Percentiles rank a stretch among this genome's conserved stretches.
phyloP scores from a whole-genome alignment of 2,888 invertebrate genomes.

The Apantesis nais region DNA sequence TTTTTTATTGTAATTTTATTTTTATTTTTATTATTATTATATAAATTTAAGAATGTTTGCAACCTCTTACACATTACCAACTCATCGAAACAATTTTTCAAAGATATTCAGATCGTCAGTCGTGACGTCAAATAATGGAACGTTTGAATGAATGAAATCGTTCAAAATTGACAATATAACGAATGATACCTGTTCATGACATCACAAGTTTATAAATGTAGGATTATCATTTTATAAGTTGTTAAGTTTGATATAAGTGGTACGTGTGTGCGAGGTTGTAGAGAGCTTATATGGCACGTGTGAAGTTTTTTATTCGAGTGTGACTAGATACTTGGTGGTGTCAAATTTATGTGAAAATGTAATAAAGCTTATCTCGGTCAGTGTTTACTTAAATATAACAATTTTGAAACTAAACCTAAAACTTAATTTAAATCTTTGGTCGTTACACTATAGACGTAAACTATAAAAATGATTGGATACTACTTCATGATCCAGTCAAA shows the following conservation, averaged over 20 bases:
- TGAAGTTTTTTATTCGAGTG: constrained; percentile 55
- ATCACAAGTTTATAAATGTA: neutral
- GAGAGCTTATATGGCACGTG: constrained; percentile 76
- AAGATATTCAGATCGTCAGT: neutral
- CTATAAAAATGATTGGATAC: constrained; percentile 28
- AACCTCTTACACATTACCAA: constrained; percentile 29
- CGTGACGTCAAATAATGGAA: constrained; percentile 3
- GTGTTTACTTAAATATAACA: constrained; percentile 50
- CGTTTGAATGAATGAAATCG: neutral
- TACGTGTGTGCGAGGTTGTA: constrained; percentile 35
- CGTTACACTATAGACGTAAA: constrained; percentile 71
- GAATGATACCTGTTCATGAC: neutral
- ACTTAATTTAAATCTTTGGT: constrained; percentile 78
- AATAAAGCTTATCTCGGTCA: constrained; percentile 43
- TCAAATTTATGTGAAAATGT: constrained; percentile 53
- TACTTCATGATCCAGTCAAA: neutral
- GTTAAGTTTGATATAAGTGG: constrained; percentile 11
- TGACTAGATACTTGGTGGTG: constrained; percentile 73
- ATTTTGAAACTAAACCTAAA: constrained; percentile 58
- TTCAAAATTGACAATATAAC: neutral
- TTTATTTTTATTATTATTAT: constrained; percentile 52
- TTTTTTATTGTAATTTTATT: constrained; percentile 57
- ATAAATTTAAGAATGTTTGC: constrained; percentile 56
- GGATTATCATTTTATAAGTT: too few relatives aligned
- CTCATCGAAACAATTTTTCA: constrained; percentile 3